Evolutionary conservation across 2,113 vertebrate genomes (phyloP).

Genomic region (Pleuronectes platessa): DNA sequence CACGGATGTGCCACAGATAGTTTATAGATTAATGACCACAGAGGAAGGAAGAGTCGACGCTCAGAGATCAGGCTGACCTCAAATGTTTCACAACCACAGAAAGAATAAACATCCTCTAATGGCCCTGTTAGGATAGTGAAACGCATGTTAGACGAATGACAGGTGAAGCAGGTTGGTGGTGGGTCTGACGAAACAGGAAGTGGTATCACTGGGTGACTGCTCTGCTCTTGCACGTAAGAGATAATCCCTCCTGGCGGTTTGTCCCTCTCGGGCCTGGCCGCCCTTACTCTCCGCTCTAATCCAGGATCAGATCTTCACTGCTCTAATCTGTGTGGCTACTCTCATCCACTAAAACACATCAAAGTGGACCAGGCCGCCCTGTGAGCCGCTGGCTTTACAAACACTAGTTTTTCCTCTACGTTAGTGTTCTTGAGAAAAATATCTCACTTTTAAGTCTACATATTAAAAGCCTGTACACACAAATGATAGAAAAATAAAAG

Average conservation of each 20-base stretch:
- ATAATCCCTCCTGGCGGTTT: constrained; percentile 46
- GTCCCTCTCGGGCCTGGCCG: constrained; percentile 2
- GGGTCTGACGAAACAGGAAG: constrained; percentile 46
- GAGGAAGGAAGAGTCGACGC: constrained; percentile 50
- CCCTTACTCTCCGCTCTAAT: constrained; percentile 1
- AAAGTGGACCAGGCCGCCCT: not conserved
- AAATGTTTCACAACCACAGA: constrained; percentile 34
- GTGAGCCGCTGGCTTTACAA: constrained; percentile 26
- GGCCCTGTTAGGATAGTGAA: not conserved
- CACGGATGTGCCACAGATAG: constrained; percentile 42
- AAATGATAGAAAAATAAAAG: constrained; percentile 76
- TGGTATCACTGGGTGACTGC: constrained; percentile 59
- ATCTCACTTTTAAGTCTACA: constrained; percentile 38
- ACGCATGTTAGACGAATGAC: not conserved
- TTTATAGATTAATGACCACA: constrained; percentile 48
- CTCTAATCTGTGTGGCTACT: constrained; percentile 51
- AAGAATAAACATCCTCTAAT: constrained; percentile 15
- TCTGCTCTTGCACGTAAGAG: constrained; percentile 41
- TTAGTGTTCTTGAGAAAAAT: constrained; percentile 66
- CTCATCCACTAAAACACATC: constrained; percentile 9
- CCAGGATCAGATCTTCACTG: not conserved
- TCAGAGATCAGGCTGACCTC: constrained; percentile 48
- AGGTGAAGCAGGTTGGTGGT: constrained; percentile 25
- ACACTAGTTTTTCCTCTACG: constrained; percentile 36
- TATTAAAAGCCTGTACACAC: constrained; percentile 69